phyloP scores from a whole-genome alignment of 2,113 vertebrate species.

The Terrapene triunguis region DNA sequence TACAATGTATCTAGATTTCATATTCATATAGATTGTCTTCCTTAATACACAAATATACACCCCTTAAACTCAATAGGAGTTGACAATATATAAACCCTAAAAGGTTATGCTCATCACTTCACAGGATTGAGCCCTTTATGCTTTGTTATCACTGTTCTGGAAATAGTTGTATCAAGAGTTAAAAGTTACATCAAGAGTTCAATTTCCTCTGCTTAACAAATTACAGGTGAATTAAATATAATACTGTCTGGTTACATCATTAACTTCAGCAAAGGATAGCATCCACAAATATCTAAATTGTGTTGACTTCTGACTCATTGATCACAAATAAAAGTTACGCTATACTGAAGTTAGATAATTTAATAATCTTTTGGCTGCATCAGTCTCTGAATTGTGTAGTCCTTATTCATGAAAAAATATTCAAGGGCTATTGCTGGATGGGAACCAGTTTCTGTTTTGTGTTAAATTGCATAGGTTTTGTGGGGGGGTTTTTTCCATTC shows the following conservation, averaged over 20 bases:
- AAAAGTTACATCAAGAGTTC: neutral
- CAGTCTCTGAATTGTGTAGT: neutral
- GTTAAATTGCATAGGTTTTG: too few relatives aligned
- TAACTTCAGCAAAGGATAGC: neutral
- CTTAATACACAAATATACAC: neutral
- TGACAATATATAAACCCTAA: neutral
- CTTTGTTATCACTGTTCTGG: neutral
- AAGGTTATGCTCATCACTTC: neutral
- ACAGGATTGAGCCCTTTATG: neutral
- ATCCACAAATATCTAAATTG: neutral
- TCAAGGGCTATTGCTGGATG: too few relatives aligned
- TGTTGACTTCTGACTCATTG: neutral
- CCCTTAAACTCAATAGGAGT: neutral
- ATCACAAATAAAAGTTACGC: neutral
- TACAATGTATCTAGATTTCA: neutral
- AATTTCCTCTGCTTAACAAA: neutral
- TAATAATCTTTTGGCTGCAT: neutral
- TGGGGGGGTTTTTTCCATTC: too few relatives aligned
- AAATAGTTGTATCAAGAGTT: neutral
- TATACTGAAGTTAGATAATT: neutral
- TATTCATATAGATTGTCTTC: neutral
- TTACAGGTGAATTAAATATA: neutral
- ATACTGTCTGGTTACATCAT: neutral
- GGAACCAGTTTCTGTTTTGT: too few relatives aligned
- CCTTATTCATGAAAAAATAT: too few relatives aligned